phyloP scores from a whole-genome alignment of 2,888 invertebrate genomes.

The Selenia dentaria region DNA sequence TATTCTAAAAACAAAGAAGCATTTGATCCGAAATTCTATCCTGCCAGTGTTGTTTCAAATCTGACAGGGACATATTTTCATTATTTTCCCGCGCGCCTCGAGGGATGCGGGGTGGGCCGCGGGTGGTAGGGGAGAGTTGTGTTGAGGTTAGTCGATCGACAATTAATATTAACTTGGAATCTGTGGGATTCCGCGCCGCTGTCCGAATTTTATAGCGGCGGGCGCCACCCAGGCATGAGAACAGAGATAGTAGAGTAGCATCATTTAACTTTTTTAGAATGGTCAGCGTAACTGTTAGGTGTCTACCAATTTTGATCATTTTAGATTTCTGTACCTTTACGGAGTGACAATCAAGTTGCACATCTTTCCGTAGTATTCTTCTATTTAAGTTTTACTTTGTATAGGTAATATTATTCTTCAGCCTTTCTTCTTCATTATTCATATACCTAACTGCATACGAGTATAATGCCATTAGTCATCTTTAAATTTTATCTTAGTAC shows the following conservation, averaged over 20 bases:
- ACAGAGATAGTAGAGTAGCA: constrained; percentile 47
- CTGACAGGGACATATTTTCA: constrained; percentile 17
- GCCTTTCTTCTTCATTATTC: no score
- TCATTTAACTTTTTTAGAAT: background rate
- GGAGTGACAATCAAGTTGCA: no score
- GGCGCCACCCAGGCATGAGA: constrained; percentile 79
- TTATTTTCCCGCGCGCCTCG: constrained; percentile 6
- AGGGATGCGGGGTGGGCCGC: constrained; percentile 7
- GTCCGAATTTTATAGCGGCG: constrained; percentile 84
- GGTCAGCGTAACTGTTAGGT: no score
- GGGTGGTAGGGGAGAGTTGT: constrained; percentile 34
- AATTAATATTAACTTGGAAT: constrained; percentile 83
- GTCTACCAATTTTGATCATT: no score
- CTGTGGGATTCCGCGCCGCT: constrained; percentile 84
- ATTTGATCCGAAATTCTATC: background rate
- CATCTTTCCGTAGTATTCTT: no score
- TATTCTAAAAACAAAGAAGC: no score
- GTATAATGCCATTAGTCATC: no score
- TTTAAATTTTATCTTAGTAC: no score
- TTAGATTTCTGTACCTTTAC: no score
- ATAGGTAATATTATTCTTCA: no score
- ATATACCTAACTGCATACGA: no score
- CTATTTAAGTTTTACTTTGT: no score
- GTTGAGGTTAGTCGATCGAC: constrained; percentile 77
- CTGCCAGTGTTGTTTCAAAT: constrained; percentile 3